Percentiles rank a stretch among this genome's conserved stretches.
phyloP scores from a whole-genome alignment of 2,797 vertebrate species.

The Pagetopsis macropterus region DNA sequence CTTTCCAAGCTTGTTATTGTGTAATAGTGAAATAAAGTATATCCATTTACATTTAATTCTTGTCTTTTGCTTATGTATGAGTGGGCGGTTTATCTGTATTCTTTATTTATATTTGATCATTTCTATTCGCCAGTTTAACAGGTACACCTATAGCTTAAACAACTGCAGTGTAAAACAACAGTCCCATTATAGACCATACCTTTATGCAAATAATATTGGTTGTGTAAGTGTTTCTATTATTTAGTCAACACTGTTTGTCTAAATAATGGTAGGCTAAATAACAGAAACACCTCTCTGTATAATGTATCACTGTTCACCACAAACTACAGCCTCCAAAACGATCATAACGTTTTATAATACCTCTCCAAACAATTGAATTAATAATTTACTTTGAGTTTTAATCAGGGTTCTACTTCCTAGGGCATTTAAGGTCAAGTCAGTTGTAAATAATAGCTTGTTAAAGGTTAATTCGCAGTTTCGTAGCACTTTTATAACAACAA shows the following conservation, averaged over 20 bases:
- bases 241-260: background rate
- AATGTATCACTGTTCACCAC: background rate
- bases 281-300: background rate
- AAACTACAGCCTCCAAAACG: background rate
- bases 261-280: background rate
- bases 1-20: constrained; percentile 91
- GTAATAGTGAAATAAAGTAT: constrained; percentile 98
- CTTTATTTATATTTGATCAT: background rate
- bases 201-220: background rate
- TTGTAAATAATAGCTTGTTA: background rate
- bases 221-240: background rate
- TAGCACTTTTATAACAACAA: background rate
- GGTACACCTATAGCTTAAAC: background rate
- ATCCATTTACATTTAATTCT: constrained; percentile 86
- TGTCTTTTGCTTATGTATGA: constrained; percentile 14
- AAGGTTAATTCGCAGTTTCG: background rate
- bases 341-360: background rate
- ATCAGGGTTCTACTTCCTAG: background rate
- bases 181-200: background rate
- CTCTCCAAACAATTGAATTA: background rate
- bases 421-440: background rate
- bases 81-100: constrained; percentile 12
- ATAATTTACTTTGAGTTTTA: background rate
- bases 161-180: background rate
- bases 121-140: background rate